Evolutionary conservation across 2,888 invertebrate genomes (phyloP).

Genomic region (Drosophila prolongata): DNA sequence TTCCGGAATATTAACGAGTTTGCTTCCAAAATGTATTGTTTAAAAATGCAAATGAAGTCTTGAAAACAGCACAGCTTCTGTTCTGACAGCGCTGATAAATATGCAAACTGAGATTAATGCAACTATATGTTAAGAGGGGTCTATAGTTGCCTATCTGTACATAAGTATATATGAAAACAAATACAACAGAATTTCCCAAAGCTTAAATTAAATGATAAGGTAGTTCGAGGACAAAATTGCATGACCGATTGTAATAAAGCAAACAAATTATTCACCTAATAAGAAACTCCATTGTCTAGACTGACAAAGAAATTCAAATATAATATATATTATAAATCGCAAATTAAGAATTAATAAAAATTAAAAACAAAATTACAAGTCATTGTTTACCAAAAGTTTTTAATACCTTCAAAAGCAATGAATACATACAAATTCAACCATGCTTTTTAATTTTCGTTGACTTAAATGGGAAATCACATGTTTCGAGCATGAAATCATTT

Average conservation of each 20-base stretch:
- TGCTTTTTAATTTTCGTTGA: too few species aligned
- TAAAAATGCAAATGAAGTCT: slow-evolving; percentile 3
- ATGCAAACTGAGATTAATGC: slow-evolving; percentile 5
- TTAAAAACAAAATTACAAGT: too few species aligned
- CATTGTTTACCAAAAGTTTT: too few species aligned
- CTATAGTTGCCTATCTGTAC: background rate
- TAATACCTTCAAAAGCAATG: too few species aligned
- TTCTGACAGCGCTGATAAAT: slow-evolving; percentile 34
- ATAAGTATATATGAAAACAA: background rate
- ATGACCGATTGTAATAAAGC: background rate
- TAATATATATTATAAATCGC: too few species aligned
- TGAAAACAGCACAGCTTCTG: slow-evolving; percentile 29
- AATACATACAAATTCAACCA: too few species aligned
- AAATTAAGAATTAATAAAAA: too few species aligned
- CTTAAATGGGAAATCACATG: too few species aligned
- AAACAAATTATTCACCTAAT: background rate
- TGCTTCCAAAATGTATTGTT: slow-evolving; percentile 14
- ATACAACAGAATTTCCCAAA: background rate
- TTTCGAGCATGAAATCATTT: too few species aligned
- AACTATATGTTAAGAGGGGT: background rate
- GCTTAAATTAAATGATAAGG: slow-evolving; percentile 1
- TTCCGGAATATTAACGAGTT: slow-evolving; percentile 22
- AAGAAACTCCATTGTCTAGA: too few species aligned
- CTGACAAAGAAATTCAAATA: background rate
- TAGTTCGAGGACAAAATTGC: background rate